These are phyloP conservation scores for Anthoscopus minutus DNA, from an alignment of 2,113 vertebrate species.

Conservation along the genomic window DNA sequence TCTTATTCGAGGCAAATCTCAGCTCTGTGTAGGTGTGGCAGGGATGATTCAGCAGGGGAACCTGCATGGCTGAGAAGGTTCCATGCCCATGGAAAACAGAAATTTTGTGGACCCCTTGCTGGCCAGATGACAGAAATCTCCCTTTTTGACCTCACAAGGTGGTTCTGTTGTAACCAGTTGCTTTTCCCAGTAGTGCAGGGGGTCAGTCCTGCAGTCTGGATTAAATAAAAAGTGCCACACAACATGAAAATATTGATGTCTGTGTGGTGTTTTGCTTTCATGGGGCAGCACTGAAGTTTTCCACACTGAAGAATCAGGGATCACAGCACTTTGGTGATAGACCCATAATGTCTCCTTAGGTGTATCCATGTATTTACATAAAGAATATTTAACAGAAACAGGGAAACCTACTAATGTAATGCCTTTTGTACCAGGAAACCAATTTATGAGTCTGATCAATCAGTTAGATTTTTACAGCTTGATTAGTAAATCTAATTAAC, in stretches of 20 bases:
- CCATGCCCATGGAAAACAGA: not conserved
- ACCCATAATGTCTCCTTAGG: not conserved
- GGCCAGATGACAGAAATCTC: not conserved
- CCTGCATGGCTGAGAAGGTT: not conserved
- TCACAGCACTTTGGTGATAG: not conserved
- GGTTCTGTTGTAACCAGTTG: not conserved
- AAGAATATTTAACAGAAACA: not conserved
- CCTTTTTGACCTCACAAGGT: not conserved
- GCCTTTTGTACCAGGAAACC: not conserved
- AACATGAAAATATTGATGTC: not conserved
- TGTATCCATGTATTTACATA: not conserved
- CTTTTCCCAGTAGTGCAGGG: not conserved
- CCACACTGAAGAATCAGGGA: not conserved
- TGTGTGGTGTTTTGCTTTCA: not conserved
- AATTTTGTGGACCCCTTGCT: not conserved
- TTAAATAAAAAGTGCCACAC: not conserved
- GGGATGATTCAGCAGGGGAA: slow-evolving; percentile 38
- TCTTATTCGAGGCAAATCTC: slow-evolving; percentile 21
- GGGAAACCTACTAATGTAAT: not conserved
- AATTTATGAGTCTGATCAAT: not conserved
- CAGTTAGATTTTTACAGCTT: slow-evolving; percentile 7
- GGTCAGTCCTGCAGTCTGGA: not conserved
- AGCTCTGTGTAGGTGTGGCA: slow-evolving; percentile 38
- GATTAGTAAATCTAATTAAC: slow-evolving; percentile 21
- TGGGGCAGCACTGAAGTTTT: not conserved